Percentiles rank a stretch among this genome's conserved stretches.
phyloP scores from a whole-genome alignment of 2,797 vertebrate species.

The Oreortyx pictus region DNA sequence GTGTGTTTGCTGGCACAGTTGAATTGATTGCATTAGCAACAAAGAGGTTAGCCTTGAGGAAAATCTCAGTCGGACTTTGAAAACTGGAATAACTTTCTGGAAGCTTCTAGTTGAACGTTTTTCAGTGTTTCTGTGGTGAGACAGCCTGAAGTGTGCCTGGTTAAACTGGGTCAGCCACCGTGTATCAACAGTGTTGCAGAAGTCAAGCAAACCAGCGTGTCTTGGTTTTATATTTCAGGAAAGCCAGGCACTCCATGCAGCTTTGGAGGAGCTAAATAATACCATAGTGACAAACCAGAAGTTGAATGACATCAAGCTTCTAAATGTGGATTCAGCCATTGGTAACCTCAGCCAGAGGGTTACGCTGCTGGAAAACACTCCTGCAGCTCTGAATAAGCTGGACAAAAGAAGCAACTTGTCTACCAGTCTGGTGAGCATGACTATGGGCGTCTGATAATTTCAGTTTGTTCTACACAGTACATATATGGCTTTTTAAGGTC shows the following conservation, averaged over 20 bases:
- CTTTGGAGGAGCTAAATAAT: constrained; percentile 79
- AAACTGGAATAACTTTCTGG: constrained; percentile 42
- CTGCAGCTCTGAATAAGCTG: constrained; percentile 57
- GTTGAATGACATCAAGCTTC: constrained; percentile 77
- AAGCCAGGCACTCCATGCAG: constrained; percentile 72
- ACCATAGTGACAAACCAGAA: constrained; percentile 68
- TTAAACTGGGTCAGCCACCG: constrained; percentile 23
- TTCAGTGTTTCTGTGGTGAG: not conserved
- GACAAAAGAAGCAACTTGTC: constrained; percentile 69
- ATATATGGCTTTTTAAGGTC: not conserved
- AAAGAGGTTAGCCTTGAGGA: constrained; percentile 48
- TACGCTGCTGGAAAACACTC: constrained; percentile 70
- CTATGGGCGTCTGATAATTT: not conserved
- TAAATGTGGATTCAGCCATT: constrained; percentile 74
- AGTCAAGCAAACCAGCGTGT: not conserved
- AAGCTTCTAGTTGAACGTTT: constrained; percentile 18
- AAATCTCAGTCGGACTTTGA: constrained; percentile 32
- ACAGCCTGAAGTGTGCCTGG: not conserved
- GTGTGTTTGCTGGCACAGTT: constrained; percentile 28
- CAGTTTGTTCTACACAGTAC: fast-evolving
- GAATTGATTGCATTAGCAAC: not conserved
- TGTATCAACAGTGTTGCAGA: not conserved
- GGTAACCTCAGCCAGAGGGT: constrained; percentile 77
- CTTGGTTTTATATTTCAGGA: constrained; percentile 77
- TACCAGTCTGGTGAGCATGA: constrained; percentile 61